phyloP scores from a whole-genome alignment of 2,113 vertebrate species.

The Cottus gobio region DNA sequence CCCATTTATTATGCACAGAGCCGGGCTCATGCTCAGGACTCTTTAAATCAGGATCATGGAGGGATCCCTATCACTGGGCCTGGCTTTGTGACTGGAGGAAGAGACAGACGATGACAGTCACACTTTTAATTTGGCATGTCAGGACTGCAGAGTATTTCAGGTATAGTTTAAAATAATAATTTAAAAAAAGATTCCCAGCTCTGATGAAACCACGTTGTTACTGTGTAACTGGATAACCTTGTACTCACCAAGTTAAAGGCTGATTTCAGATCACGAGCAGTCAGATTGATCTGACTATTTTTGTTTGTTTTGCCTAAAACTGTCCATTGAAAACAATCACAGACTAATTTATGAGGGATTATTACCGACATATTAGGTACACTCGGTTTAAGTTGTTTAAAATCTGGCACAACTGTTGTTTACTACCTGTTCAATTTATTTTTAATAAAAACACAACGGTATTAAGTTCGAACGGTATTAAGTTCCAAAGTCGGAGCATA shows the following conservation, averaged over 20 bases:
- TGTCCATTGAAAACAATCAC: background rate
- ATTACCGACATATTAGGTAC: background rate
- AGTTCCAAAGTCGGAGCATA: too few relatives aligned
- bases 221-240: background rate
- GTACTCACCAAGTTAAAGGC: background rate
- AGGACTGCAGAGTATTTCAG: conserved; percentile 32
- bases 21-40: conserved; percentile 14
- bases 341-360: background rate
- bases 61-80: too few relatives aligned
- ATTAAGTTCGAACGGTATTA: too few relatives aligned
- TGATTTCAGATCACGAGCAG: background rate
- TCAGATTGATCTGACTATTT: background rate
- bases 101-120: conserved; percentile 12
- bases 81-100: conserved; percentile 20
- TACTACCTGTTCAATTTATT: background rate
- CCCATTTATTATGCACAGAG: conserved; percentile 40
- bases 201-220: background rate
- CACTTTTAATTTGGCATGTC: conserved; percentile 22
- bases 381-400: background rate
- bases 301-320: background rate
- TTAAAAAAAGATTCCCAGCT: background rate
- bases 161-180: conserved; percentile 29
- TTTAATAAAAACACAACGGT: too few relatives aligned
- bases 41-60: too few relatives aligned
- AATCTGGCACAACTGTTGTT: too few relatives aligned